Evolutionary conservation across 2,797 vertebrate genomes (phyloP).

Genomic region (Pelodytes ibericus): DNA sequence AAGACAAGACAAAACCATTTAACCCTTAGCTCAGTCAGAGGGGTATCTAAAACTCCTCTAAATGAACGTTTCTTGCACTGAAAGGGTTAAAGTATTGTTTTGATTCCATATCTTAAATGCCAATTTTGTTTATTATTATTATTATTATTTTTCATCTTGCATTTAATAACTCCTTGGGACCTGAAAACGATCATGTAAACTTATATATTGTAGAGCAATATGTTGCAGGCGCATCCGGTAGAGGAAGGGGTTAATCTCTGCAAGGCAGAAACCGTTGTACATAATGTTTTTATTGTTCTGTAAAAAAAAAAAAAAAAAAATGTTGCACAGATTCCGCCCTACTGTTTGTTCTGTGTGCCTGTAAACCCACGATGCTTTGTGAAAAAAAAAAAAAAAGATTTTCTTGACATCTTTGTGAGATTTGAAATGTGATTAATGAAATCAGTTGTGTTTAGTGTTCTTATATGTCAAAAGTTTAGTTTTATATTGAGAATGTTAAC

Average conservation of each 20-base stretch:
- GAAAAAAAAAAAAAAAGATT: conserved; percentile 85
- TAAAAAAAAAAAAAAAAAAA: no score
- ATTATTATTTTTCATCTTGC: conserved; percentile 39
- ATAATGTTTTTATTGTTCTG: conserved; percentile 74
- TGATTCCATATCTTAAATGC: conserved; percentile 56
- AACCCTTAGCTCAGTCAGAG: conserved; percentile 21
- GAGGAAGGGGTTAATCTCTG: conserved; percentile 17
- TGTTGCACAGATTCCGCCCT: conserved; percentile 75
- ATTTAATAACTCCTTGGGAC: conserved; percentile 40
- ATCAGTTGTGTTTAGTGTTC: conserved; percentile 86
- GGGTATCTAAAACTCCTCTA: background rate
- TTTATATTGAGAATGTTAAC: conserved; percentile 98
- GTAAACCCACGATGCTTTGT: conserved; percentile 88
- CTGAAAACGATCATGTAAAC: conserved; percentile 9
- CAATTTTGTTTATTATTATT: conserved; percentile 52
- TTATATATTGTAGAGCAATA: conserved; percentile 40
- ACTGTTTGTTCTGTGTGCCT: conserved; percentile 76
- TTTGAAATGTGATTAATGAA: conserved; percentile 84
- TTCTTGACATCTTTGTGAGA: conserved; percentile 79
- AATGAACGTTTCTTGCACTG: background rate
- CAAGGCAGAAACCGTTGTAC: conserved; percentile 70
- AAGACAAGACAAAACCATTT: conserved; percentile 63
- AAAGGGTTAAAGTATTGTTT: conserved; percentile 49
- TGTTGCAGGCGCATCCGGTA: background rate
- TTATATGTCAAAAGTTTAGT: conserved; percentile 92